Evolutionary conservation across 1,140 invertebrate genomes (phyloP).

Genomic region (Drosophila persimilis): DNA sequence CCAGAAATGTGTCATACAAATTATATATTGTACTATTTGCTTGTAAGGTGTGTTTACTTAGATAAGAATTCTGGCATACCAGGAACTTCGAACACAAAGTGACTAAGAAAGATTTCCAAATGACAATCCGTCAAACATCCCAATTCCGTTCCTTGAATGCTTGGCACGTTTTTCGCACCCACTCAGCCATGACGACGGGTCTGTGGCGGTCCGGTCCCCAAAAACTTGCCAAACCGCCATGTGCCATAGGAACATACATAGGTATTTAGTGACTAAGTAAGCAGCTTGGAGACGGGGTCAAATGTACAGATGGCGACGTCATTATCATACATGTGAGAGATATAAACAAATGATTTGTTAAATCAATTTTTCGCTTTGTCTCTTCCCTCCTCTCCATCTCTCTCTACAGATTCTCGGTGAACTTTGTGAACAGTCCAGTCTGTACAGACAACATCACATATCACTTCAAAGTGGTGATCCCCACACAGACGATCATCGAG

Average conservation of each 20-base stretch:
- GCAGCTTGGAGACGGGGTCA: conserved; percentile 16
- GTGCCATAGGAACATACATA: conserved; percentile 24
- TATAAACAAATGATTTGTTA: neutral
- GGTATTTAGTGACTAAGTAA: conserved; percentile 30
- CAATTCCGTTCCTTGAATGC: conserved; percentile 28
- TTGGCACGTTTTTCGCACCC: conserved; percentile 48
- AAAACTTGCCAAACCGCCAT: conserved; percentile 37
- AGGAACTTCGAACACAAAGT: neutral
- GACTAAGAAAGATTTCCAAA: conserved; percentile 12
- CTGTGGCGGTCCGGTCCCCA: neutral
- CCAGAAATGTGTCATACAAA: conserved; percentile 18
- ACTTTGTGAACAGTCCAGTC: conserved; percentile 68
- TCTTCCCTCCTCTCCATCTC: conserved; percentile 1
- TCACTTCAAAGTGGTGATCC: conserved; percentile 71
- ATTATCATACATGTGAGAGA: conserved; percentile 27
- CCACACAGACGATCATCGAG: conserved; percentile 60
- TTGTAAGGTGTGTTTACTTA: neutral
- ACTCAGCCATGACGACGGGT: conserved; percentile 4
- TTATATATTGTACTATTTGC: neutral
- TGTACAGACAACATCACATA: conserved; percentile 73
- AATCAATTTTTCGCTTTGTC: neutral
- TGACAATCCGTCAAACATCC: conserved; percentile 7
- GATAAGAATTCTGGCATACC: neutral
- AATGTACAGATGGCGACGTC: conserved; percentile 24
- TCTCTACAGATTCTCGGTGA: conserved; percentile 71